These are phyloP conservation scores for Tenthredo livida DNA, from an alignment of 2,888 invertebrate genomes.

Conservation along the genomic window DNA sequence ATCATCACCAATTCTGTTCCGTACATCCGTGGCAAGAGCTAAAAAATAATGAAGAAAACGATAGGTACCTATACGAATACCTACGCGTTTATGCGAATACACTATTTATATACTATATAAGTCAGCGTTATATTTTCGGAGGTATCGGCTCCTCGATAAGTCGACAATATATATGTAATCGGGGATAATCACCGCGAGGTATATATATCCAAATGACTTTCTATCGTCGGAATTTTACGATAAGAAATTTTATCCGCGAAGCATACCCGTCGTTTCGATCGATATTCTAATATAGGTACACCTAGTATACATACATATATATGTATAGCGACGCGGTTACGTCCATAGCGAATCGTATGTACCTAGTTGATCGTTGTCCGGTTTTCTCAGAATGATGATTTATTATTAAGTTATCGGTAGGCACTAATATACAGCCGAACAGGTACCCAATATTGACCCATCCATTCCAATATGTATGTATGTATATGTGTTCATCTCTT, in stretches of 20 bases:
- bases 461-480: background rate
- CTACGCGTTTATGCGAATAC: background rate
- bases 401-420: background rate
- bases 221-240: slow-evolving; percentile 33
- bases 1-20: background rate
- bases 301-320: too few relatives aligned
- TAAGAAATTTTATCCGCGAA: slow-evolving; percentile 15
- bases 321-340: background rate
- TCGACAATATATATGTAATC: background rate
- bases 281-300: background rate
- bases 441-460: background rate
- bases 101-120: background rate
- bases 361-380: background rate
- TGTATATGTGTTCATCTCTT: background rate
- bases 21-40: background rate
- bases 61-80: background rate
- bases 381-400: background rate
- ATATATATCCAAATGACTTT: slow-evolving; percentile 2
- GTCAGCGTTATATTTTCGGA: background rate
- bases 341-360: background rate
- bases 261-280: background rate
- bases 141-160: background rate
- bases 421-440: background rate
- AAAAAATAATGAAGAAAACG: background rate
- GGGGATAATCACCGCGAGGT: background rate